phyloP scores from a whole-genome alignment of 2,888 invertebrate species.

The Nudaria mundana region DNA sequence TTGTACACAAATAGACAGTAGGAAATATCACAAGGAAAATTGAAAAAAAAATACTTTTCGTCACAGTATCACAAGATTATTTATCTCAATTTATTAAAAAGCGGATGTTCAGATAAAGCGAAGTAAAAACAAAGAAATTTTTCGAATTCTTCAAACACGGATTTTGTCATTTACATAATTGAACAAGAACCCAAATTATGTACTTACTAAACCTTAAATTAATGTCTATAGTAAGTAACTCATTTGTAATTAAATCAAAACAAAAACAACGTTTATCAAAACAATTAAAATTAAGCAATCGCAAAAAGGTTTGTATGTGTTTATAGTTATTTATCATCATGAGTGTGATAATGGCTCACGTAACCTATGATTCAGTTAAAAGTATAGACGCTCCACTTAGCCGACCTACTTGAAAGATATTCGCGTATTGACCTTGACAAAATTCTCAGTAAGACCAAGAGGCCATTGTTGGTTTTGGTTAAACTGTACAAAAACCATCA shows the following conservation, averaged over 20 bases:
- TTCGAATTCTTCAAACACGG: conserved; percentile 7
- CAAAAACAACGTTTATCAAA: neutral
- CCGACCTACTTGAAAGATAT: conserved; percentile 58
- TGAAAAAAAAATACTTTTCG: conserved; percentile 1
- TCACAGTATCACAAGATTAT: neutral
- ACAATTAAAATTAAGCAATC: neutral
- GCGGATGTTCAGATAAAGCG: neutral
- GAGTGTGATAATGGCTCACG: conserved; percentile 30
- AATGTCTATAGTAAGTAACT: neutral
- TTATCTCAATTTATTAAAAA: neutral
- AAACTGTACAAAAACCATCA: conserved; percentile 17
- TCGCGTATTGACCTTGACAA: conserved; percentile 48
- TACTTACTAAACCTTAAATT: neutral
- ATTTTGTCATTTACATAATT: neutral
- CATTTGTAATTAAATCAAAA: neutral
- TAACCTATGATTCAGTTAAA: conserved; percentile 50
- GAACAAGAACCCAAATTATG: neutral
- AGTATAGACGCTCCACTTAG: conserved; percentile 46
- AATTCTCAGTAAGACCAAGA: conserved; percentile 48
- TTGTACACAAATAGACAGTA: neutral
- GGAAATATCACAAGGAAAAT: neutral
- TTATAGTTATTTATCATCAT: conserved; percentile 19
- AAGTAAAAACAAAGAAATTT: neutral
- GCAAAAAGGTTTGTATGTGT: neutral
- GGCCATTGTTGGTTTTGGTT: conserved; percentile 32